Base-by-base conservation (phyloP, 2,797 vertebrate species). In the Margarornis squamiger region DNA sequence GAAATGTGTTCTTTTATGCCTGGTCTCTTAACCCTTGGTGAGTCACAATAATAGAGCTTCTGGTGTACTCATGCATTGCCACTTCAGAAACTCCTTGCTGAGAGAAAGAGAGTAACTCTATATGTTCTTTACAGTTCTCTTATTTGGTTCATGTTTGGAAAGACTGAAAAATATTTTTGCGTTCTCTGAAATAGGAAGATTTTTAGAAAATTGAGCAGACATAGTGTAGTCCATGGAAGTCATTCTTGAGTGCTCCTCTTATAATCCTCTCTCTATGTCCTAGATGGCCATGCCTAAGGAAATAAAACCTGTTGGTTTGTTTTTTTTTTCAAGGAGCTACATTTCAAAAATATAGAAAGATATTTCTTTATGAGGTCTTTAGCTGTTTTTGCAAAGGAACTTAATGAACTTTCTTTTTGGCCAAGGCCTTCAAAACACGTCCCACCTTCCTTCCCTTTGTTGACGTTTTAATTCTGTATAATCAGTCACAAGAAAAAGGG, bases 381-480 rank as follows among this genome's bases (percentile, higher is more conserved):
- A 70, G 48, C 10, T 82, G 19, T 11, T 88, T 93, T 90, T 92
- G 24, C 34, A 87, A 93, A 63, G 24, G 79, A 93, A 61, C 3
- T 57, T 88, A 76, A 85, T 65, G 24, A 92, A 82, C 14, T 67
- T 92, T 74, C 17, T 67, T 96, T 94, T 87, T 72, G 68, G 36
- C 19, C 52, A 82, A 74, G 49, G 9, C 32, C 54, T 95, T 93
- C 74, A 80, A 85, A 88, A 89, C 32, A 62, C 68, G 62, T 77
- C 65, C 95, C 61, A 76, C 85, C 86, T 93, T 94, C 57, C 72
- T 92, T 91, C 12, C 29, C 46, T 74, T 90, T 26, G 1, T 63
- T 91, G 81, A 70, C 45, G 30, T 88, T 76, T 15, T 4, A 94
- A 95, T 90, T 23, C 21, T 84, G 45, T 61, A 94, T 91, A 90